Conservation (phyloP, 2,113 vertebrate species). For the Psilopsiagon aurifrons region DNA sequence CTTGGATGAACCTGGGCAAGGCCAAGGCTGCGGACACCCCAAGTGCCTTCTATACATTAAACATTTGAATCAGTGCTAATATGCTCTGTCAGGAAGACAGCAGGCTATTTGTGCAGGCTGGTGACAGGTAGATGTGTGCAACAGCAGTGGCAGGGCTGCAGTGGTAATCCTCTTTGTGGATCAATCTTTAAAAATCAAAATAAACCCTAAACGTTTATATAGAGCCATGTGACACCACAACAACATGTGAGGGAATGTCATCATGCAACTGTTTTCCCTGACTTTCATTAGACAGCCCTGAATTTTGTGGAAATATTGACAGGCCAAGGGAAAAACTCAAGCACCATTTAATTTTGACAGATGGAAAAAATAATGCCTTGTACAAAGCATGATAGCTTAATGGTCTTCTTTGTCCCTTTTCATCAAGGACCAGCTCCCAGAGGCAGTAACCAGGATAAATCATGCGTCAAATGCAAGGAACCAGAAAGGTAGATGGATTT, state of each 20-base stretch:
- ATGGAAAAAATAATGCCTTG: background rate
- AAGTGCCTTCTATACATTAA: background rate
- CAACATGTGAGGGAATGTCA: background rate
- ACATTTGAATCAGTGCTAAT: background rate
- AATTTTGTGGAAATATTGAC: background rate
- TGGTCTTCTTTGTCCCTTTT: constrained; percentile 14
- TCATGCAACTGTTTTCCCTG: background rate
- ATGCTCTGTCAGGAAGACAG: background rate
- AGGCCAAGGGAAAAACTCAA: background rate
- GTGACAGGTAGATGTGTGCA: background rate
- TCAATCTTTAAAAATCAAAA: constrained; percentile 13
- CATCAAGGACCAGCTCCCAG: constrained; percentile 1
- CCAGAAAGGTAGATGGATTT: background rate
- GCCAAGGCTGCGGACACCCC: background rate
- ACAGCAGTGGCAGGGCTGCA: background rate
- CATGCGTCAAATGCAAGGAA: background rate
- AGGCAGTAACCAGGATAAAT: constrained; percentile 17
- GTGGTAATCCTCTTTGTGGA: constrained; percentile 24
- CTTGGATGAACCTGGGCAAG: fast-evolving
- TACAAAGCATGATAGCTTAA: background rate
- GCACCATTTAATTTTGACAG: constrained; percentile 21
- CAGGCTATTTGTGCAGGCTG: background rate
- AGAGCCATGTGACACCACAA: background rate
- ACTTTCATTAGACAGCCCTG: background rate
- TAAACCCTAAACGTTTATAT: background rate